These are phyloP conservation scores for Austrofundulus limnaeus DNA, from an alignment of 2,113 vertebrate species.

Conservation along the genomic window DNA sequence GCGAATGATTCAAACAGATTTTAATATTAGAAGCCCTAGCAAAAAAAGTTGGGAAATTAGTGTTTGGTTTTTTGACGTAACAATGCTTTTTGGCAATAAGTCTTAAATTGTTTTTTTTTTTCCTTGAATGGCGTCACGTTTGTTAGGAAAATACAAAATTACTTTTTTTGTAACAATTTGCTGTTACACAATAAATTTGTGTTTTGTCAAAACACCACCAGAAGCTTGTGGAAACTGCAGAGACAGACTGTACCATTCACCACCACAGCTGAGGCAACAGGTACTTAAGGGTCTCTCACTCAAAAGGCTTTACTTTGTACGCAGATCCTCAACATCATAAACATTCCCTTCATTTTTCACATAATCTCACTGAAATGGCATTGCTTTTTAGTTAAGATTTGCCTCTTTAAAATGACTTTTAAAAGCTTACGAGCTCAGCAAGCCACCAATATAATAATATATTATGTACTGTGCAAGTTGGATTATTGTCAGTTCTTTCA, in stretches of 20 bases:
- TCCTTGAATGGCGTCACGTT: too few relatives aligned
- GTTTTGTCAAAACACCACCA: constrained; percentile 57
- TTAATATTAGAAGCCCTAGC: too few relatives aligned
- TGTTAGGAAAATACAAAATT: too few relatives aligned
- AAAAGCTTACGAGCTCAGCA: constrained; percentile 15
- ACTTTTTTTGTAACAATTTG: too few relatives aligned
- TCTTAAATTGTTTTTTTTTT: too few relatives aligned
- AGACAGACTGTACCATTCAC: constrained; percentile 67
- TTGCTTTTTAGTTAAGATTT: constrained; percentile 13
- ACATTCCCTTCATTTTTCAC: constrained; percentile 38
- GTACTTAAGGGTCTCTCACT: constrained; percentile 35
- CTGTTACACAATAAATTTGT: constrained; percentile 59
- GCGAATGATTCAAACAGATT: background rate
- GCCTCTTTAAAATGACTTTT: constrained; percentile 19
- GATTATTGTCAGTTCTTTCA: constrained; percentile 23
- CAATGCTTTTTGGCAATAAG: too few relatives aligned
- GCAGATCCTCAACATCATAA: constrained; percentile 17
- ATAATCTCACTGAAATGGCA: constrained; percentile 31
- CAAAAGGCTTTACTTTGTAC: constrained; percentile 14
- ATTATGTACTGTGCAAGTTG: constrained; percentile 15
- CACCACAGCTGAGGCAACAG: constrained; percentile 78
- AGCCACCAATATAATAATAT: constrained; percentile 14
- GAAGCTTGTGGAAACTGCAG: constrained; percentile 54
- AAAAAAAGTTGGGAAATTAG: too few relatives aligned
- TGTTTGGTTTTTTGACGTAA: too few relatives aligned